A percentile compares a stretch with the other conserved stretches of the same genome.
These are phyloP conservation scores for Neopelma chrysocephalum DNA, from an alignment of 2,797 vertebrate species.

Conservation along the genomic window DNA sequence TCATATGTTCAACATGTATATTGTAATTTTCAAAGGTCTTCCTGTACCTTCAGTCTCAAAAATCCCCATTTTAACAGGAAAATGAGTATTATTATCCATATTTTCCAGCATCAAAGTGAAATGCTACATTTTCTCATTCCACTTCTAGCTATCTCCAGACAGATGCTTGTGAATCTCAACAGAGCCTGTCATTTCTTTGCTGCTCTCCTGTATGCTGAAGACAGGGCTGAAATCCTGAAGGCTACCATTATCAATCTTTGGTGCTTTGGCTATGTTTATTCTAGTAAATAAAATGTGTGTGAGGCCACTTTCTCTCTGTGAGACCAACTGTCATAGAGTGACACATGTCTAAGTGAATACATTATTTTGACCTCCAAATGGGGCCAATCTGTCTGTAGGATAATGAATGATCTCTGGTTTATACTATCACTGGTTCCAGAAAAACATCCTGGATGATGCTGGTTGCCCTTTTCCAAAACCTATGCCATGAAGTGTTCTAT, in stretches of 20 bases:
- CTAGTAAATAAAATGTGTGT: background rate
- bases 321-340: background rate
- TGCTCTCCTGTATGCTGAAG: background rate
- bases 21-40: constrained; percentile 1
- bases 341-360: background rate
- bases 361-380: background rate
- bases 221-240: background rate
- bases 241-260: background rate
- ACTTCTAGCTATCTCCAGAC: background rate
- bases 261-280: background rate
- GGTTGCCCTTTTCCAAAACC: background rate
- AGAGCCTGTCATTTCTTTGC: background rate
- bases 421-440: background rate
- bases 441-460: background rate
- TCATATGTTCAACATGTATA: background rate
- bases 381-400: background rate
- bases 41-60: background rate
- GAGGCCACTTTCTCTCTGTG: background rate
- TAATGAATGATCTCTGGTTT: background rate
- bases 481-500: background rate
- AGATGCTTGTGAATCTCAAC: background rate
- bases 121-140: background rate
- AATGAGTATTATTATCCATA: background rate
- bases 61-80: background rate
- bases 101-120: background rate